These are phyloP conservation scores for Phyllotreta cruciferae DNA, from an alignment of 2,888 invertebrate genomes.

Conservation along the genomic window DNA sequence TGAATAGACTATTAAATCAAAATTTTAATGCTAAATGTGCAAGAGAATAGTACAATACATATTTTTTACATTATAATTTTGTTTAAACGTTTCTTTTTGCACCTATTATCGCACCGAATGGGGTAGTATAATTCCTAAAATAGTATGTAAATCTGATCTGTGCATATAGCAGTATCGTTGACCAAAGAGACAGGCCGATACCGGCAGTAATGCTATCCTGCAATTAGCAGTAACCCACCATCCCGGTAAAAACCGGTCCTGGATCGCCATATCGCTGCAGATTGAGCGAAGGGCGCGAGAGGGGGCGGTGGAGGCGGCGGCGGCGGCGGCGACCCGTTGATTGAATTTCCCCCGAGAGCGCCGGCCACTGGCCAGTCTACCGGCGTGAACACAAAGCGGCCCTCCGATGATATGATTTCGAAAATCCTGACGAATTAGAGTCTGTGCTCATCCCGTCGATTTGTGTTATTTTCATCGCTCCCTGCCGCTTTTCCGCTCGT, in stretches of 20 bases:
- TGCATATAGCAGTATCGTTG: no score
- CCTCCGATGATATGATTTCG: slow-evolving; percentile 53
- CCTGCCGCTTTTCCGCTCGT: slow-evolving; percentile 17
- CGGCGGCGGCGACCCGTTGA: slow-evolving; percentile 48
- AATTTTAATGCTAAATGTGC: no score
- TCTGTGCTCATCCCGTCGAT: slow-evolving; percentile 42
- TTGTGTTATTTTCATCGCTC: slow-evolving; percentile 39
- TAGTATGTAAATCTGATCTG: no score
- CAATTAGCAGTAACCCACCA: slow-evolving; percentile 18
- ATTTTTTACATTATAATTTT: no score
- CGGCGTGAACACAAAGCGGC: slow-evolving; percentile 45
- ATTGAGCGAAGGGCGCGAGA: slow-evolving; percentile 44
- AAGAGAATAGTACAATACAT: no score
- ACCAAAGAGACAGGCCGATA: no score
- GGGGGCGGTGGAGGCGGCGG: not conserved
- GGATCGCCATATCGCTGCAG: slow-evolving; percentile 34
- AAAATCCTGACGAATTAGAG: slow-evolving; percentile 48
- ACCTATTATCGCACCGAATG: no score
- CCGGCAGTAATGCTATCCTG: slow-evolving; percentile 25
- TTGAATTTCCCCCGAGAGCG: slow-evolving; percentile 56
- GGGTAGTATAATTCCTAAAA: no score
- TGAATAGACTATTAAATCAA: no score
- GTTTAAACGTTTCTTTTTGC: no score
- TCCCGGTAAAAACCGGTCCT: slow-evolving; percentile 35
- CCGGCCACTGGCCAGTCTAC: slow-evolving; percentile 42